Base-by-base conservation (phyloP, 1,140 invertebrate genomes). In the Dinothrombium tinctorium region DNA sequence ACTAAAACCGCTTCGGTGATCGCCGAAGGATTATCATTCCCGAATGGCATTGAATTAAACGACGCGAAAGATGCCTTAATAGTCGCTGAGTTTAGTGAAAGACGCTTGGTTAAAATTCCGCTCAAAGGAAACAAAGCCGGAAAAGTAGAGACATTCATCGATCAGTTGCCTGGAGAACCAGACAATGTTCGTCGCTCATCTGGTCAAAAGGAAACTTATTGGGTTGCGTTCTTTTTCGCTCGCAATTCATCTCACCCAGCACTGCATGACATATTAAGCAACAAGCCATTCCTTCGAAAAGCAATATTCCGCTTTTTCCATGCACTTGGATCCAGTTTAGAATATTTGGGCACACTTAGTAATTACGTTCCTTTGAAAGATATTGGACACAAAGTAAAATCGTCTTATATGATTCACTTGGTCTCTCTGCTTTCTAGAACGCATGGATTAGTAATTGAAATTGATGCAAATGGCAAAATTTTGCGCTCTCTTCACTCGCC, bases 81-180 rank as follows among this genome's bases (percentile, higher is more conserved):
- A 9, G 67, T 81, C 0, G 52, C 66, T 4, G 80, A 84, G 60
- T 44, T 44, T 23, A 41, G 17, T 6, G 33, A 28, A 26, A 36
- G 32, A 40, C 33, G 33, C 12, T 50, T 72, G 45, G 47, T 63
- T 25, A 73, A 78, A 53, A 73, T 79, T 59, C 67, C 78, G 55
- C 54, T 83, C 33, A 69, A 69, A 55, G 73, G 81, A 12, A 59
- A 66, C 2, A 76, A 76, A 44, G 67, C 68, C 49, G 77, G 77
- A n/a, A 63, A 65, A 43, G 53, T 55, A 2, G 78, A 82, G 51
- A 57, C 77, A 1, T 75, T 83, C 51, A 51, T 72, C n/a, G 69
- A 76, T 51, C 72, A 72, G 35, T 59, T 87, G 42, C 78, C 80
- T 35, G 80, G 80, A 50, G 40, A 65, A 6, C 75, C 76, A n/a